Evolutionary conservation across 2,888 invertebrate genomes (phyloP).

Genomic region (Subacronicta megacephala): DNA sequence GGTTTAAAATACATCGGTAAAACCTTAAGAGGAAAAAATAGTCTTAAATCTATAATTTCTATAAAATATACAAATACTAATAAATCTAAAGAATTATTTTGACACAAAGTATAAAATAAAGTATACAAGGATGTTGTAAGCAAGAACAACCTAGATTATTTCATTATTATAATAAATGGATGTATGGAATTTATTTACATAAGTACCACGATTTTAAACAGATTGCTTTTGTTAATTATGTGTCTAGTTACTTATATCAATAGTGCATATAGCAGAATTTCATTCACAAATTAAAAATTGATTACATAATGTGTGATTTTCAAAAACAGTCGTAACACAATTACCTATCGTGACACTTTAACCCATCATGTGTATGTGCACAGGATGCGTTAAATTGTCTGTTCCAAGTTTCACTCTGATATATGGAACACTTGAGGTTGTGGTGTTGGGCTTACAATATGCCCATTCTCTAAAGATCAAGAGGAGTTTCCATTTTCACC

Average conservation of each 20-base stretch:
- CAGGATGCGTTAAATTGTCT: slow-evolving; percentile 30
- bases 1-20: slow-evolving; percentile 56
- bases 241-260: slow-evolving; percentile 34
- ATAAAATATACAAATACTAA: slow-evolving; percentile 42
- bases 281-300: slow-evolving; percentile 39
- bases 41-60: slow-evolving; percentile 59
- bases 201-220: slow-evolving; percentile 42
- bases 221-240: slow-evolving; percentile 34
- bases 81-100: slow-evolving; percentile 44
- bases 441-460: slow-evolving; percentile 68
- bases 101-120: too few species aligned
- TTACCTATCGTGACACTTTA: too few species aligned
- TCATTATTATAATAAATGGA: slow-evolving; percentile 24
- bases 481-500: slow-evolving; percentile 92
- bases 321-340: slow-evolving; percentile 42
- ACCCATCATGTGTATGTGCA: slow-evolving; percentile 49
- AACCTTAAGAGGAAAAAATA: slow-evolving; percentile 60
- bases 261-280: slow-evolving; percentile 22
- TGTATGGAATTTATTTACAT: slow-evolving; percentile 40
- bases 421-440: slow-evolving; percentile 72
- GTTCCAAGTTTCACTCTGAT: slow-evolving; percentile 70
- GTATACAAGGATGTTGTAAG: too few species aligned
- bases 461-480: slow-evolving; percentile 75
- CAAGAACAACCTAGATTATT: slow-evolving; percentile 36
- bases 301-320: slow-evolving; percentile 45